Percentiles rank a stretch among this genome's conserved stretches.
Evolutionary conservation across 1,140 invertebrate species (phyloP).

Genomic region (Lineus longissimus): DNA sequence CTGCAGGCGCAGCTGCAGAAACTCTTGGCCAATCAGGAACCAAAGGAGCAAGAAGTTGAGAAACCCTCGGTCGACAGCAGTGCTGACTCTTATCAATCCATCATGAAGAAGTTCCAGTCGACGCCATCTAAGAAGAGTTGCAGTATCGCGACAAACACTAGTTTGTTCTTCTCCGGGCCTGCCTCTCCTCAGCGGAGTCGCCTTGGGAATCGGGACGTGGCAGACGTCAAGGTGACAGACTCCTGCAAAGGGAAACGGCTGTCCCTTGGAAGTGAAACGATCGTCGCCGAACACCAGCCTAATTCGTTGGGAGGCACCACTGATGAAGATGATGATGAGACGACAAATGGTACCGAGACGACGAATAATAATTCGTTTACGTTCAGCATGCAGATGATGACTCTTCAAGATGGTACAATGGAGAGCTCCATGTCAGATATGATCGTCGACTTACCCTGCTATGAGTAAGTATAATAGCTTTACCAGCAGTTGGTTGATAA

Average conservation of each 20-base stretch:
- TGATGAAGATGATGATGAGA: neutral
- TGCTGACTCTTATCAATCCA: neutral
- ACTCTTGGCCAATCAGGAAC: conserved; percentile 21
- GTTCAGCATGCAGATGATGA: conserved; percentile 12
- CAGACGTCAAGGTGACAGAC: too few species aligned
- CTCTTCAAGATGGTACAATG: conserved; percentile 33
- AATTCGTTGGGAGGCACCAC: neutral
- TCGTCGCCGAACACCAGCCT: too few species aligned
- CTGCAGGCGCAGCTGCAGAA: conserved; percentile 43
- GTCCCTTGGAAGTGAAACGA: too few species aligned
- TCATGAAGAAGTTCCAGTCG: neutral
- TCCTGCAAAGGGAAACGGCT: too few species aligned
- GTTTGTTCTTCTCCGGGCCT: conserved; percentile 12
- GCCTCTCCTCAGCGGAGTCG: too few species aligned
- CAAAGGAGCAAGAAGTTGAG: neutral
- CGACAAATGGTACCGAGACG: neutral
- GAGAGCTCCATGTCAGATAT: conserved; percentile 41
- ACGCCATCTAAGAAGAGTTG: conserved; percentile 24
- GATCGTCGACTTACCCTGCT: conserved; percentile 42
- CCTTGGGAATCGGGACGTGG: too few species aligned
- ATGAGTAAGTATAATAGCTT: conserved; percentile 31
- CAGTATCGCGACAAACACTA: conserved; percentile 37
- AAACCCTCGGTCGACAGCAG: neutral
- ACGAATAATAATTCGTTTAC: neutral
- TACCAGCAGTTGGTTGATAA: too few species aligned